Base-by-base conservation (phyloP, 2,113 vertebrate genomes). In the Atrichornis clamosus region DNA sequence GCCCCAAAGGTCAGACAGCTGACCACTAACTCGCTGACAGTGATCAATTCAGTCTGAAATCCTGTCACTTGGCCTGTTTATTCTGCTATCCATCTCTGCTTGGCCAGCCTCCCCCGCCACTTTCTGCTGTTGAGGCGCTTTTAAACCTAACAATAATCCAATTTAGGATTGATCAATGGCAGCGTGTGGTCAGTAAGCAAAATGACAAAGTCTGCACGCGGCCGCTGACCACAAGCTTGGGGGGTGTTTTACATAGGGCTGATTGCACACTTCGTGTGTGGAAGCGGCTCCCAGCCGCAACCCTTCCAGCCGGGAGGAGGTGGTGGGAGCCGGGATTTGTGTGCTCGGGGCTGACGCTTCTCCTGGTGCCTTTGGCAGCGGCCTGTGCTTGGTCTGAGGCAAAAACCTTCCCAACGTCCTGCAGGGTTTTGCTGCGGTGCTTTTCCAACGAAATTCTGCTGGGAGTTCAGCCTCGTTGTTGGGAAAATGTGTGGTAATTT, bases 81-180 rank as follows among this genome's bases (percentile, higher is more conserved):
- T 98, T 98, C 97, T 95, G 70, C 98, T 95, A 98, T 98, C 98
- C 97, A 98, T 98, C 98, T 98, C 98, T 83, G 93, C 97, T 97
- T 93, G 90, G 97, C 97, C 98, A 97, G 97, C 98, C 97, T 97
- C 98, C 97, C 95, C 95, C 50, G 65, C 96, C 97, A 97, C 98
- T 98, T 98, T 98, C 98, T 98, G 98, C 98, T 98, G 98, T 95
- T 98, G 97, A 98, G 98, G 98, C 98, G 97, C 98, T 98, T 98
- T 98, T 98, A 98, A 98, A 98, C 97, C 97, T 97, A 98, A 98
- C 98, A 98, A 98, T 98, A 98, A 98, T 98, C 98, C 98, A 98
- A 98, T 98, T 98, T 98, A 95, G 97, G 98, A 98, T 97, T 97
- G 98, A 98, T 98, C 98, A 97, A 98, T 98, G 98, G 92, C 97